Base-by-base conservation (phyloP, 2,113 vertebrate species). In the Albula glossodonta region DNA sequence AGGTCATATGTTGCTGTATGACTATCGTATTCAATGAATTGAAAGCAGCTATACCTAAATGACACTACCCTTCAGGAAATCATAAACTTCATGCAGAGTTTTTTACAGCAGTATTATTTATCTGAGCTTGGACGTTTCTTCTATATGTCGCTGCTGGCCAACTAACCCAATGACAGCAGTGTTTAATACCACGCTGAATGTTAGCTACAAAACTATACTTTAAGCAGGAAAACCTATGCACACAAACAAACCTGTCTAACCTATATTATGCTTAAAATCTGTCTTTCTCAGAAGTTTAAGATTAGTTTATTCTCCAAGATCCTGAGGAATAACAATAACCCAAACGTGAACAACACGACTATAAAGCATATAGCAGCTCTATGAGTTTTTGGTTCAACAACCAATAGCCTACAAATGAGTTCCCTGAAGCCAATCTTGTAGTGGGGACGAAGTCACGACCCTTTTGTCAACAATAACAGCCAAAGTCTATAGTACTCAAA, bases 21-120 rank as follows among this genome's bases (percentile, higher is more conserved):
- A 5, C 6, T 7, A 3, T 70, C 8, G 5, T 70, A 74, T 19
- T 31, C 4, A 31, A 31, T 25, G 5, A 74, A 9, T 56, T 79
- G 25, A 52, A n/a, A 63, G 51, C 70, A 81, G 49, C 25, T 86
- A 25, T 50, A 81, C 74, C 25, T 63, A 78, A 82, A 51, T 83
- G 52, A 85, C n/a, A 74, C 31, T 41, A 41, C 31, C 31, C 31
- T 41, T 41, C 31, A 41, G 31, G 31, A 41, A 41, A 41, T 41
- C 31, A 41, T 41, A 41, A 41, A 41, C 31, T 41, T 41, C 31
- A 41, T 41, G 31, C 31, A 41, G 31, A 41, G 31, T 41, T 41
- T 41, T 41, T 41, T 41, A 41, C 31, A 41, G 31, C 31, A 41
- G 63, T 70, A 70, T 70, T 70, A 22, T 70, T 70, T 6, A 19